Evolutionary conservation across 1,140 invertebrate species (phyloP), one percentile per base, ranked within the genome.

Genomic region (Choristoneura fumiferana): DNA sequence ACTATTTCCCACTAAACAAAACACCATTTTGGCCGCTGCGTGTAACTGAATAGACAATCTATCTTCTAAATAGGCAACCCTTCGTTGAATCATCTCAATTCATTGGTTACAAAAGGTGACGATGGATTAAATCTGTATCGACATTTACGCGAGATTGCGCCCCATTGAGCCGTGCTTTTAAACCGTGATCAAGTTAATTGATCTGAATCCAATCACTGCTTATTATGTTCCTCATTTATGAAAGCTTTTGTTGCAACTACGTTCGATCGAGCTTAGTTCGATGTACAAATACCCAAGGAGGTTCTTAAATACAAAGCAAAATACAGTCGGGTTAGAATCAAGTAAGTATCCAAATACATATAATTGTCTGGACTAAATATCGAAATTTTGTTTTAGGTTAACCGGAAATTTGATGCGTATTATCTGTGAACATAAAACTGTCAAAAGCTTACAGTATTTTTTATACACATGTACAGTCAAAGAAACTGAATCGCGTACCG

Each of bases 121-220:
- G 40, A 45, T 18, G 40, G 40, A 22, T 45, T 45, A 45, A 45
- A 45, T 45, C 17, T 45, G 40, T 45, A 29, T 45, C 17, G 40
- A 45, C 17, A 10, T 43, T 43, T 43, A 43, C 40, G 40, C 5
- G 15, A 43, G 40, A 43, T 43, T 43, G 40, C 4, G 22, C 6
- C 6, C 22, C 22, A 6, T 29, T 10, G 35, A 12, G 35, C 3
- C n/a, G 17, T 10, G 14, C 40, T 18, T 8, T 9, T 43, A 18
- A 43, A 43, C 40, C 40, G 40, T 45, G 17, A 45, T 45, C 40
- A 18, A n/a, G 18, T 17, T 45, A 45, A 45, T 45, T 45, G 40
- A 45, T 45, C 40, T 45, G 17, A 45, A 45, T 45, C 9, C 39
- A 40, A 18, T 40, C 39, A 8, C 15, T 40, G 15, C 9, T 45